These are phyloP conservation scores for Babylonia areolata DNA, from an alignment of 1,140 invertebrate genomes.

Conservation along the genomic window DNA sequence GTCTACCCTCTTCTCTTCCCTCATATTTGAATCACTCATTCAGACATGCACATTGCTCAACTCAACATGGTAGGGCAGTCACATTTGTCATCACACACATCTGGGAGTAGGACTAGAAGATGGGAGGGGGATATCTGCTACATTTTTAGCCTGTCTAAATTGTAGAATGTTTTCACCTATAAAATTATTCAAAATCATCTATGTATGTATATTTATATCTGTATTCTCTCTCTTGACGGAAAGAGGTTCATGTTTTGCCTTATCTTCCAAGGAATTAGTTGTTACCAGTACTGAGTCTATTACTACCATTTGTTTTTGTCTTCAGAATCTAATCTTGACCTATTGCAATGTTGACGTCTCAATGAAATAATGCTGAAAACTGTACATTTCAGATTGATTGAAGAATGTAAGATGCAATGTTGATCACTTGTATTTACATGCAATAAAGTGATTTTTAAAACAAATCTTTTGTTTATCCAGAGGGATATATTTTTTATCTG, in stretches of 20 bases:
- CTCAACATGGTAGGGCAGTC: too few relatives aligned
- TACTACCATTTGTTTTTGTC: not conserved
- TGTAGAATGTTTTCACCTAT: not conserved
- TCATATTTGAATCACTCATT: too few relatives aligned
- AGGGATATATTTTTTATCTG: too few relatives aligned
- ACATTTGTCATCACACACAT: too few relatives aligned
- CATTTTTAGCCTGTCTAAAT: too few relatives aligned
- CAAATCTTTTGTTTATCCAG: not conserved
- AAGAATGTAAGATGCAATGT: slow-evolving; percentile 31
- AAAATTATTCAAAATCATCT: not conserved
- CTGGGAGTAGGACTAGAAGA: too few relatives aligned
- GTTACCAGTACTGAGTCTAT: not conserved
- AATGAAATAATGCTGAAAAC: slow-evolving; percentile 12
- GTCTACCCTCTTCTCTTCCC: too few relatives aligned
- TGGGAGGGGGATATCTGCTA: too few relatives aligned
- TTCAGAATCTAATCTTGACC: not conserved
- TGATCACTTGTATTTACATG: slow-evolving; percentile 32
- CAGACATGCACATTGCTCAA: too few relatives aligned
- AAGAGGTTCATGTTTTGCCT: not conserved
- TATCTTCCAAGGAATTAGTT: not conserved
- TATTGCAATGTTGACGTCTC: not conserved
- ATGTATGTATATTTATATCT: not conserved
- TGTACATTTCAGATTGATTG: slow-evolving; percentile 13
- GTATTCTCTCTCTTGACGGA: not conserved
- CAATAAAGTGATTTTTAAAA: slow-evolving; percentile 34